Conservation (phyloP, 2,797 vertebrate species). For the Rhinichthys osculus region DNA sequence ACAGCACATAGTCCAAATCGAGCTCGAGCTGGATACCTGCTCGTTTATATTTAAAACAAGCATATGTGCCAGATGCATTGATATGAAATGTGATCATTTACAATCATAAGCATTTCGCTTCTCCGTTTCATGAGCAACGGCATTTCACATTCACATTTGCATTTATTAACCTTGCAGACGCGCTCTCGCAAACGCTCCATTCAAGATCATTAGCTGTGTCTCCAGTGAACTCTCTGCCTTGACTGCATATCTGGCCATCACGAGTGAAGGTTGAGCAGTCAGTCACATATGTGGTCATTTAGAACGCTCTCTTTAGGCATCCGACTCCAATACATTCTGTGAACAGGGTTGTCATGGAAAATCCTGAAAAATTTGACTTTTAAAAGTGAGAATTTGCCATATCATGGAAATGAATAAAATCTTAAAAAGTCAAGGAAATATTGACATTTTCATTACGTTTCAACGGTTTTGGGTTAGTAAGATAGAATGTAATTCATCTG, state of each 20-base stretch:
- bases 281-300: neutral
- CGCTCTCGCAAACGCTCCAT: neutral
- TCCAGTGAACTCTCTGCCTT: neutral
- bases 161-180: slow-evolving; percentile 7
- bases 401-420: no score
- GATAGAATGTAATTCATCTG: no score
- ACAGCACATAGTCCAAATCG: slow-evolving; percentile 17
- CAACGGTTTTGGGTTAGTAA: no score
- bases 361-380: neutral
- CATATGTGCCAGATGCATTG: neutral
- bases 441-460: no score
- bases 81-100: slow-evolving; percentile 1
- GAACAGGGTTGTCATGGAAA: neutral
- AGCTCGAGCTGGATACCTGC: neutral
- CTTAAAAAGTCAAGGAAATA: no score
- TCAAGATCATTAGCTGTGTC: neutral
- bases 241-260: slow-evolving; percentile 10
- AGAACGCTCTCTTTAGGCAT: neutral
- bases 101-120: neutral
- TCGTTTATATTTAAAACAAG: neutral
- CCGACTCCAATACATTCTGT: neutral
- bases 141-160: neutral
- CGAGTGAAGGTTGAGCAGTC: neutral
- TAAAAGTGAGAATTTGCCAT: neutral
- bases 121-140: neutral